These are phyloP conservation scores for Muscicapa striata DNA, from an alignment of 2,797 vertebrate species.

Conservation along the genomic window DNA sequence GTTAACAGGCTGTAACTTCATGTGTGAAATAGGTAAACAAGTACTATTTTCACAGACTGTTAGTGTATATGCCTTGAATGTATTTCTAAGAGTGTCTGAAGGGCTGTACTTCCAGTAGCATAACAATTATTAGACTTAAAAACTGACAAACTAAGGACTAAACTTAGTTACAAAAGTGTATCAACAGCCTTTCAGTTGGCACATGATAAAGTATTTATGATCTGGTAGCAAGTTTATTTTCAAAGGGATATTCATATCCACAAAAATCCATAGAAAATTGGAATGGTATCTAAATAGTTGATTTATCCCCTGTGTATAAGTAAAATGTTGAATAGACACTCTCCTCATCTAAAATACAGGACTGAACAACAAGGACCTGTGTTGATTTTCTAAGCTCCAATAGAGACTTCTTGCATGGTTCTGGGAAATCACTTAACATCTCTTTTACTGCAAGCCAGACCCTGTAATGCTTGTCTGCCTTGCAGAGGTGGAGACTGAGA, in stretches of 20 bases:
- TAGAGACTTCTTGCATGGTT: background rate
- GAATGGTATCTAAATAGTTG: background rate
- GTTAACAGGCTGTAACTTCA: background rate
- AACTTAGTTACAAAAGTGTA: background rate
- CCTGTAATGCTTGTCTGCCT: background rate
- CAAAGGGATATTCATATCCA: background rate
- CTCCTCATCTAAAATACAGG: background rate
- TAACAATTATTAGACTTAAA: background rate
- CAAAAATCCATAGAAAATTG: background rate
- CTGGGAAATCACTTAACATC: background rate
- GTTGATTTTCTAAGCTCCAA: background rate
- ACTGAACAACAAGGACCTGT: background rate
- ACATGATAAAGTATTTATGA: background rate
- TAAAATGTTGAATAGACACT: constrained; percentile 44
- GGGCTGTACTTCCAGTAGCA: background rate
- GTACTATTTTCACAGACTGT: background rate
- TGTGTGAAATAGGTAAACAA: background rate
- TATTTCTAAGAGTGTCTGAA: background rate
- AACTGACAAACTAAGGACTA: background rate
- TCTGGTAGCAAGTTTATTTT: background rate
- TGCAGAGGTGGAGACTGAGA: background rate
- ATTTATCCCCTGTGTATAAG: constrained; percentile 17
- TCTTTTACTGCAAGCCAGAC: background rate
- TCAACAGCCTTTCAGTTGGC: background rate
- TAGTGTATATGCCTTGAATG: background rate